phyloP scores from a whole-genome alignment of 2,888 invertebrate genomes.

The Synanthedon vespiformis region DNA sequence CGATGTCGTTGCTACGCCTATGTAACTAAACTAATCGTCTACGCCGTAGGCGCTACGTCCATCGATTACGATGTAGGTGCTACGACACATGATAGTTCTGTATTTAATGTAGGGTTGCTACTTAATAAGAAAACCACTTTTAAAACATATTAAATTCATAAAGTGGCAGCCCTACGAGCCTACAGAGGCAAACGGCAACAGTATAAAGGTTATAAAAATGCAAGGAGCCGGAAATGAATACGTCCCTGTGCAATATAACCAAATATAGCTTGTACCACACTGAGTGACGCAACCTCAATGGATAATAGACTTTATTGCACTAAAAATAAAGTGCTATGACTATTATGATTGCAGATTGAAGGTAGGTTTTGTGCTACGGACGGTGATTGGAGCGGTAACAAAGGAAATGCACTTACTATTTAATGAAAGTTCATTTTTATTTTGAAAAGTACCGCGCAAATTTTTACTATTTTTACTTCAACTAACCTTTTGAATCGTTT shows the following conservation, averaged over 20 bases:
- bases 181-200: conserved; percentile 31
- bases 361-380: not conserved
- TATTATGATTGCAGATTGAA: not conserved
- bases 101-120: no score
- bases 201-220: conserved; percentile 52
- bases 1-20: no score
- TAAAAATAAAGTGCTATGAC: not conserved
- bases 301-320: not conserved
- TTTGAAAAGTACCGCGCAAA: not conserved
- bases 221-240: conserved; percentile 59
- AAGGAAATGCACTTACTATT: conserved; percentile 7
- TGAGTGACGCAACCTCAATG: not conserved
- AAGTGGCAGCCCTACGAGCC: conserved; percentile 26
- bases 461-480: not conserved
- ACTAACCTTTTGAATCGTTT: not conserved
- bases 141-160: no score
- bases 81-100: no score
- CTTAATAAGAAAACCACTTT: no score
- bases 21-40: no score
- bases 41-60: no score
- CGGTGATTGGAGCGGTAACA: not conserved
- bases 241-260: conserved; percentile 26
- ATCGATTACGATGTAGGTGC: no score
- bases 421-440: conserved; percentile 1
- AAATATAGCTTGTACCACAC: not conserved